phyloP scores from a whole-genome alignment of 2,113 vertebrate species.

The Protobothrops flavoviridis region DNA sequence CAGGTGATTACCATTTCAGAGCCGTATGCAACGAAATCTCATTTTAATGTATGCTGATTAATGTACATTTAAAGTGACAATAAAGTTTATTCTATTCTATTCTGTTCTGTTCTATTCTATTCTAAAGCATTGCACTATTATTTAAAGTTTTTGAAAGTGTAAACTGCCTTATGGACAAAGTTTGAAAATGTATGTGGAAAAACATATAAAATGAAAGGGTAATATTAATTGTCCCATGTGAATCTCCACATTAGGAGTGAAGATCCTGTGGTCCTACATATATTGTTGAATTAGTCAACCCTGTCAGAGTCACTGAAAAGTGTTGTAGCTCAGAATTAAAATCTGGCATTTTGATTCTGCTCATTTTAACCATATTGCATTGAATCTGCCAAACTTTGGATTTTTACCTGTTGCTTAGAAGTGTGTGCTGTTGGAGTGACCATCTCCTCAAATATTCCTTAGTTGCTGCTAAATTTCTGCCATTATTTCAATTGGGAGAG shows the following conservation, averaged over 20 bases:
- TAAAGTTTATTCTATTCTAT: no score
- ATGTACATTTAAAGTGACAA: no score
- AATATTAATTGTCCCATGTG: background rate
- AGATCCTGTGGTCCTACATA: background rate
- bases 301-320: background rate
- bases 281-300: background rate
- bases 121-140: background rate
- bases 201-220: background rate
- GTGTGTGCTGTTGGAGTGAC: background rate
- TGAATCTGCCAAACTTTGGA: rapidly evolving
- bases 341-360: background rate
- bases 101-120: no score
- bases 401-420: background rate
- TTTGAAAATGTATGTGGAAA: background rate
- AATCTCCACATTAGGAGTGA: background rate
- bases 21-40: no score
- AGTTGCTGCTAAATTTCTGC: background rate
- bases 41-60: no score
- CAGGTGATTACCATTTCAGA: no score
- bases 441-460: background rate
- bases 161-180: background rate
- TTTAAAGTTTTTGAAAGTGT: background rate
- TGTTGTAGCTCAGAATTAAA: background rate
- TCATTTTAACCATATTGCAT: background rate
- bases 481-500: background rate